Conservation (phyloP, 2,797 vertebrate genomes). For the Halcyon leucocephala region DNA sequence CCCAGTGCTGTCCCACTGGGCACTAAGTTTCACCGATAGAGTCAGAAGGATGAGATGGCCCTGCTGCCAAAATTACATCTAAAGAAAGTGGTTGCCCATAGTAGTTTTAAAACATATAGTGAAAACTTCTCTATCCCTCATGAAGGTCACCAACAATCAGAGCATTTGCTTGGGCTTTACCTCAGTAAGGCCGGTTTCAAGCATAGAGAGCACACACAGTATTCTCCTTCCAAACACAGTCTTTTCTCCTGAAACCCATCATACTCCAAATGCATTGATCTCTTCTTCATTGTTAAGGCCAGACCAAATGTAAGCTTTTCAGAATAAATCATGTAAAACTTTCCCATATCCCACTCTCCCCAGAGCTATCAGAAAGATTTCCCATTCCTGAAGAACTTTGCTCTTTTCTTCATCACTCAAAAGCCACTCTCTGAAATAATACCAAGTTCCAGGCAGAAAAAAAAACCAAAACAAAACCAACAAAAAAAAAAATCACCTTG, state of each 20-base stretch:
- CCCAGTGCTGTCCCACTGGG: not conserved
- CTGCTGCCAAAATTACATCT: not conserved
- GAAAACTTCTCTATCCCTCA: not conserved
- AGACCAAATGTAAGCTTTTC: not conserved
- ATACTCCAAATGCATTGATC: fast-evolving
- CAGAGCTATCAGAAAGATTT: conserved; percentile 24
- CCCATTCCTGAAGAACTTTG: not conserved
- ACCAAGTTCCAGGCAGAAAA: not conserved
- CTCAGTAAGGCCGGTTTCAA: not conserved
- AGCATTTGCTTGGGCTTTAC: not conserved
- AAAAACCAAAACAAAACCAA: not conserved
- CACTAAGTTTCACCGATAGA: not conserved
- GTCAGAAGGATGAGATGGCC: not conserved
- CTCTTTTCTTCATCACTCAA: not conserved
- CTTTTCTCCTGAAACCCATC: not conserved
- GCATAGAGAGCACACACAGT: not conserved
- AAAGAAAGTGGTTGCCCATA: not conserved
- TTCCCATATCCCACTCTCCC: not conserved
- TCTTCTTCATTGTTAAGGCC: not conserved
- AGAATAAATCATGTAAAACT: not conserved
- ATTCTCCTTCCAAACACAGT: not conserved
- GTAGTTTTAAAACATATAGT: not conserved
- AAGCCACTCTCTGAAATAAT: not conserved
- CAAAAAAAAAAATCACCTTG: not conserved
- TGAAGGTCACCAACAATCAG: not conserved